Conservation (phyloP, 2,113 vertebrate genomes). For the Macquaria australasica region DNA sequence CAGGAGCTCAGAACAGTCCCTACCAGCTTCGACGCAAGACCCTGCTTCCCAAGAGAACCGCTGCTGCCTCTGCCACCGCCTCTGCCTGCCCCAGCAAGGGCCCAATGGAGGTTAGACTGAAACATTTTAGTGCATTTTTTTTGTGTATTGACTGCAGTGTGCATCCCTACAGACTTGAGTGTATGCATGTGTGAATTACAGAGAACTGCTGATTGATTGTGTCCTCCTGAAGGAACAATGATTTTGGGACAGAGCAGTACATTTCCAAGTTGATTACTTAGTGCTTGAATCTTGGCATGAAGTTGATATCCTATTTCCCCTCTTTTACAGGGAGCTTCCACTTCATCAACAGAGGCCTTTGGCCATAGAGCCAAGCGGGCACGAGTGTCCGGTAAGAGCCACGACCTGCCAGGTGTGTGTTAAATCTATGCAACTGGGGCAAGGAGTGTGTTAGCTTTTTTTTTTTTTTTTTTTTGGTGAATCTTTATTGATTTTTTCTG, state of each 20-base stretch:
- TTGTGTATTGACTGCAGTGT: conserved; percentile 18
- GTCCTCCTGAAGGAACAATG: conserved; percentile 14
- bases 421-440: conserved; percentile 52
- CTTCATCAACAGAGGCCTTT: conserved; percentile 96
- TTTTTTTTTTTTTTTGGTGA: background rate
- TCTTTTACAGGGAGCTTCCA: conserved; percentile 92
- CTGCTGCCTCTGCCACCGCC: conserved; percentile 90
- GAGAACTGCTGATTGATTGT: conserved; percentile 18
- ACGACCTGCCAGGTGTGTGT: conserved; percentile 93
- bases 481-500: background rate
- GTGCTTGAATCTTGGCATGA: conserved; percentile 23
- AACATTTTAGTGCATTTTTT: background rate
- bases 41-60: conserved; percentile 97
- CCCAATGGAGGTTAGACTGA: conserved; percentile 93
- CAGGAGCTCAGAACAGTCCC: conserved; percentile 99
- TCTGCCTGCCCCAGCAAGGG: conserved; percentile 88
- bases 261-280: conserved; percentile 7
- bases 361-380: conserved; percentile 98
- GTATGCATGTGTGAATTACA: background rate
- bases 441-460: conserved; percentile 32
- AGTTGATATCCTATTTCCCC: conserved; percentile 31
- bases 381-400: conserved; percentile 97
- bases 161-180: background rate
- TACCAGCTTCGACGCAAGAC: conserved; percentile 99
- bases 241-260: conserved; percentile 32